Evolutionary conservation across 2,797 vertebrate genomes (phyloP).

Genomic region (Chloroceryle inda): DNA sequence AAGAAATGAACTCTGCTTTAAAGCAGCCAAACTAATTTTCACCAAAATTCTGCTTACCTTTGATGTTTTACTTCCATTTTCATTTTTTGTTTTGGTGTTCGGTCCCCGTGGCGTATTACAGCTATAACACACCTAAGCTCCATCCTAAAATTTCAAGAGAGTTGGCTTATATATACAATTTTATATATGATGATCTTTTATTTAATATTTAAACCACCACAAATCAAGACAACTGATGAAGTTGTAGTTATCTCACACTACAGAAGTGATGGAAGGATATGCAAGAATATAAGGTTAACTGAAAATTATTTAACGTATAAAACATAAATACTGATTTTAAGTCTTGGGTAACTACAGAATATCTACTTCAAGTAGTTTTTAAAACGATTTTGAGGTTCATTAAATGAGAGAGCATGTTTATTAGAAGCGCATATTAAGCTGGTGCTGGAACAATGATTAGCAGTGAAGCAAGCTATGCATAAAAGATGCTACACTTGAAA

Average conservation of each 20-base stretch:
- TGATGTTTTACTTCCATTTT: slow-evolving; percentile 95
- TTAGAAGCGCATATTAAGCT: slow-evolving; percentile 53
- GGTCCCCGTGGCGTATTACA: slow-evolving; percentile 90
- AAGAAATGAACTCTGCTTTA: background rate
- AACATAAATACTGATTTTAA: slow-evolving; percentile 41
- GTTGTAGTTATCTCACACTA: slow-evolving; percentile 4
- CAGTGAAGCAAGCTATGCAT: slow-evolving; percentile 29
- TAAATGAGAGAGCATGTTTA: slow-evolving; percentile 61
- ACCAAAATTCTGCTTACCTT: slow-evolving; percentile 73
- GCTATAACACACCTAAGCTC: slow-evolving; percentile 92
- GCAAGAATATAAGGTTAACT: slow-evolving; percentile 46
- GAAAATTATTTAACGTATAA: slow-evolving; percentile 38
- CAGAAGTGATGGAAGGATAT: slow-evolving; percentile 20
- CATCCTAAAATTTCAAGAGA: slow-evolving; percentile 83
- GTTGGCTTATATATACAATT: background rate
- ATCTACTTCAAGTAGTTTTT: slow-evolving; percentile 38
- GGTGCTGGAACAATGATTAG: slow-evolving; percentile 45
- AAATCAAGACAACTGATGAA: background rate
- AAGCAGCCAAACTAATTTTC: background rate
- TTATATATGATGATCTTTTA: background rate
- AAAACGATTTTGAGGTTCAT: slow-evolving; percentile 28
- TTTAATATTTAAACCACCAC: background rate
- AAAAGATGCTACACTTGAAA: slow-evolving; percentile 19
- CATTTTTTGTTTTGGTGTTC: slow-evolving; percentile 93
- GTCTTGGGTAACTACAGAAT: slow-evolving; percentile 10